Percentiles rank a stretch among this genome's conserved stretches.
phyloP scores from a whole-genome alignment of 2,888 invertebrate genomes.

The Phoronis australis region DNA sequence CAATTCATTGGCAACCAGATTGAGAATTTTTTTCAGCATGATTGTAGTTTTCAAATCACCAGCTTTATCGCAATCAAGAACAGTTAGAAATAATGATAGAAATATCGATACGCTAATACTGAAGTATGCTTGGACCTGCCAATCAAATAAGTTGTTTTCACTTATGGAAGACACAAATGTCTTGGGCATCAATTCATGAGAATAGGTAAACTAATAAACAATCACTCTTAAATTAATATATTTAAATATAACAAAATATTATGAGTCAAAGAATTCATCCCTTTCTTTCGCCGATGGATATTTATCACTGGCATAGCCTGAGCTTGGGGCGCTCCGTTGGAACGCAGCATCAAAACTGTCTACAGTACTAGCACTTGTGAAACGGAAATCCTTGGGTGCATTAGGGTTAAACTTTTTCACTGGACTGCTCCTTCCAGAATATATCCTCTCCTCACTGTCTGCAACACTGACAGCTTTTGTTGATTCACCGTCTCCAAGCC shows the following conservation, averaged over 20 bases:
- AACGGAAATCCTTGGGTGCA: constrained; percentile 11
- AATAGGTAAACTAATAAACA: no score
- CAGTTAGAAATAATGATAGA: no score
- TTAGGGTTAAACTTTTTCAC: constrained; percentile 15
- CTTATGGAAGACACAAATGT: no score
- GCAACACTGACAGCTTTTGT: constrained; percentile 16
- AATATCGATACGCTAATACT: no score
- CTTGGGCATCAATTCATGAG: no score
- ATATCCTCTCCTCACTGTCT: constrained; percentile 22
- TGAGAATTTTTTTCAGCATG: no score
- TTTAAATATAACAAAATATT: constrained; percentile 12
- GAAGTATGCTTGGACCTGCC: no score
- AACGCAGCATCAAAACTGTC: constrained; percentile 39
- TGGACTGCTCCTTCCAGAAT: constrained; percentile 19
- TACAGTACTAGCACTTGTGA: constrained; percentile 31
- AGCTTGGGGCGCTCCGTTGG: constrained; percentile 13
- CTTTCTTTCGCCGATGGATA: constrained; percentile 10
- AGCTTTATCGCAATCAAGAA: no score
- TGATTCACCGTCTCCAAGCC: constrained; percentile 20
- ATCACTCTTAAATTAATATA: no score
- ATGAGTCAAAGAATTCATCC: constrained; percentile 38
- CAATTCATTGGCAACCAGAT: no score
- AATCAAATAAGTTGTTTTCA: no score
- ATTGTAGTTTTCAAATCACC: no score
- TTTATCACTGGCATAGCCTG: background rate